A percentile compares a stretch with the other conserved stretches of the same genome.
These are phyloP conservation scores for Melinopterus prodromus DNA, from an alignment of 2,888 invertebrate species.

Conservation along the genomic window DNA sequence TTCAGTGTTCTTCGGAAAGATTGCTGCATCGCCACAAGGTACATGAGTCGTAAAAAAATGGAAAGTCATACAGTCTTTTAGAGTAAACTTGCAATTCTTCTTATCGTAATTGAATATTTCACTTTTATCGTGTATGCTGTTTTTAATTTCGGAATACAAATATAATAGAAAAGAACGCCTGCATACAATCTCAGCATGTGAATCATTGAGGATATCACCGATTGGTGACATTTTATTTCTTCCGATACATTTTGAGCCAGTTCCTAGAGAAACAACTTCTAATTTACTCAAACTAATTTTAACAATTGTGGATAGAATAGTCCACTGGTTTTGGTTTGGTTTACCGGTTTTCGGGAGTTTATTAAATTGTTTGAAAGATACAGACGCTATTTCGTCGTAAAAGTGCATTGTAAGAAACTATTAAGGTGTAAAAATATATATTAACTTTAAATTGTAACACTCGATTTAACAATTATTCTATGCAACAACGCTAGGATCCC, in stretches of 20 bases:
- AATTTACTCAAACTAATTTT: conserved; percentile 57
- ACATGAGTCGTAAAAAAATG: conserved; percentile 88
- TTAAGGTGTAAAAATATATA: conserved; percentile 4
- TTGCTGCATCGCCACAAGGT: conserved; percentile 95
- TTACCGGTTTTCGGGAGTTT: conserved; percentile 81
- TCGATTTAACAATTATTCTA: conserved; percentile 48
- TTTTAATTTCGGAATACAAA: conserved; percentile 68
- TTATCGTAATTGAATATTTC: conserved; percentile 43
- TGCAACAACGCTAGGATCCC: conserved; percentile 65
- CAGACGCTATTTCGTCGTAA: conserved; percentile 61
- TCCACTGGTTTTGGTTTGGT: conserved; percentile 82
- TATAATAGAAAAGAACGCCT: conserved; percentile 84
- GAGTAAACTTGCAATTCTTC: conserved; percentile 41
- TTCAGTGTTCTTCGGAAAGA: conserved; percentile 66
- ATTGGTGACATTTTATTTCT: conserved; percentile 67
- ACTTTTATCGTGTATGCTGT: conserved; percentile 29
- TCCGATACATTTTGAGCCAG: conserved; percentile 93
- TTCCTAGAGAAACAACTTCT: conserved; percentile 82
- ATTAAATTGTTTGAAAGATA: conserved; percentile 69
- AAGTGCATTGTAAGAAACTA: conserved; percentile 38
- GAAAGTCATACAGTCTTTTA: conserved; percentile 69
- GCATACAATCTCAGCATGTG: conserved; percentile 91
- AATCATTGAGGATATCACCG: conserved; percentile 85
- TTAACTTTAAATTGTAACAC: conserved; percentile 19
- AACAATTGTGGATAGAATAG: conserved; percentile 79